A percentile compares a stretch with the other conserved stretches of the same genome.
These are phyloP conservation scores for Epinotia nisella DNA, from an alignment of 2,888 invertebrate species.

Conservation along the genomic window DNA sequence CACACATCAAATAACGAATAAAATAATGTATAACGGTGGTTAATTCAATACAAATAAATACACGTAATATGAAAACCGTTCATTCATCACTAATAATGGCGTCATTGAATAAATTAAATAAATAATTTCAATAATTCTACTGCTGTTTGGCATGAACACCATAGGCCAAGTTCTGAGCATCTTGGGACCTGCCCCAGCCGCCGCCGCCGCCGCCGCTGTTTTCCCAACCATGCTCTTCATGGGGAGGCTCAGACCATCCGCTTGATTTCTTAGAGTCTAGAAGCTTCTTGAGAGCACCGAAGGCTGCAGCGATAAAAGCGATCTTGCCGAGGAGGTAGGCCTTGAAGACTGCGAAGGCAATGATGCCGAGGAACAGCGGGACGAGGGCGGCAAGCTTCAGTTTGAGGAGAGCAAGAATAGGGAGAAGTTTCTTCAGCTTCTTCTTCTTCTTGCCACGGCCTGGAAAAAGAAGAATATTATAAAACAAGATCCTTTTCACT, in stretches of 20 bases:
- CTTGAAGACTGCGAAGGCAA: slow-evolving; percentile 93
- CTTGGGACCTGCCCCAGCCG: slow-evolving; percentile 87
- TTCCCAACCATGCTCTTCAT: slow-evolving; percentile 83
- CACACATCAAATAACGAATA: slow-evolving; percentile 48
- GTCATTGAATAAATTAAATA: slow-evolving; percentile 50
- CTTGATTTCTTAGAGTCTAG: slow-evolving; percentile 89
- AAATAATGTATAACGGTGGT: slow-evolving; percentile 61
- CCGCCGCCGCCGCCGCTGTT: slow-evolving; percentile 84
- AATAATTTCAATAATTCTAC: slow-evolving; percentile 55
- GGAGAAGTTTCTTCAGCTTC: slow-evolving; percentile 90
- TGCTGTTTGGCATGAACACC: slow-evolving; percentile 84
- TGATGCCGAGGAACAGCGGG: slow-evolving; percentile 89
- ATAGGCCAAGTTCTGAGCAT: slow-evolving; percentile 89
- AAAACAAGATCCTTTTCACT: not conserved
- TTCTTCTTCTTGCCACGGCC: slow-evolving; percentile 92
- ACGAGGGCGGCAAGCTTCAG: slow-evolving; percentile 90
- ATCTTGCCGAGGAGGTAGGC: slow-evolving; percentile 93
- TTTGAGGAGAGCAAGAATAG: slow-evolving; percentile 90
- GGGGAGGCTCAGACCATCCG: slow-evolving; percentile 88
- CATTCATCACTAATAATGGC: slow-evolving; percentile 30
- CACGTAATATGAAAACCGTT: slow-evolving; percentile 19
- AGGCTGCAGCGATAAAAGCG: slow-evolving; percentile 90
- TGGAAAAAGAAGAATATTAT: slow-evolving; percentile 57
- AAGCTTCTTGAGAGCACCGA: slow-evolving; percentile 88
- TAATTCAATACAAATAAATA: slow-evolving; percentile 48